Evolutionary conservation across 2,888 invertebrate species (phyloP).

Genomic region (Melanophora roralis): DNA sequence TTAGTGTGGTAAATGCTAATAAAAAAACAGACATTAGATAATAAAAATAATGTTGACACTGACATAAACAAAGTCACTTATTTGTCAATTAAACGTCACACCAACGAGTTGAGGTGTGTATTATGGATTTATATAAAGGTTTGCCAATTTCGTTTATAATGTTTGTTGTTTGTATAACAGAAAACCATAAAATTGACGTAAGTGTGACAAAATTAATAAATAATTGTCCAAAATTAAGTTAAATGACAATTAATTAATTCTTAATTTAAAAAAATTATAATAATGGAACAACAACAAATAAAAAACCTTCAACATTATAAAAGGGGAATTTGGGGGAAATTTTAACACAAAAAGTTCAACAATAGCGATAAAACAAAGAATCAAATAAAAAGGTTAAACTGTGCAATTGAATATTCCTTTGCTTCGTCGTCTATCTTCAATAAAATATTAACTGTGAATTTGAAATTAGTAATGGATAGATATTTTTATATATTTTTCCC

Average conservation of each 20-base stretch:
- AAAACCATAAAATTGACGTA: constrained; percentile 2
- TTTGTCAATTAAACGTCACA: constrained; percentile 27
- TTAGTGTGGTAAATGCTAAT: background rate
- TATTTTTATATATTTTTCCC: too few species aligned
- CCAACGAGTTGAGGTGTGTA: too few species aligned
- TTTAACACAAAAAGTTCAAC: too few species aligned
- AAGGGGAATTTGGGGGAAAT: too few species aligned
- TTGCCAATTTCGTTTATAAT: background rate
- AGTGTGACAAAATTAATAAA: constrained; percentile 3
- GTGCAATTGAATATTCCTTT: too few species aligned
- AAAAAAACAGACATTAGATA: background rate
- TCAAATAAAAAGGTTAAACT: too few species aligned
- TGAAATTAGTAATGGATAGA: too few species aligned
- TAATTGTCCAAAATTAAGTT: constrained; percentile 14
- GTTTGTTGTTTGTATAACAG: constrained; percentile 1
- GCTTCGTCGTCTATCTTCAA: too few species aligned
- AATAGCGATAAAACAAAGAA: too few species aligned
- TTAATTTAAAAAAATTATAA: too few species aligned
- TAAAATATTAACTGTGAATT: too few species aligned
- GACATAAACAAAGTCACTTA: constrained; percentile 4
- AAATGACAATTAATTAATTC: constrained; percentile 8
- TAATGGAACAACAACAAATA: background rate
- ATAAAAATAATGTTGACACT: constrained; percentile 10
- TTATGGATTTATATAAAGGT: background rate
- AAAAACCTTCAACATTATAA: too few species aligned